Conservation (phyloP, 1,140 invertebrate species). For the Diuraphis noxia region DNA sequence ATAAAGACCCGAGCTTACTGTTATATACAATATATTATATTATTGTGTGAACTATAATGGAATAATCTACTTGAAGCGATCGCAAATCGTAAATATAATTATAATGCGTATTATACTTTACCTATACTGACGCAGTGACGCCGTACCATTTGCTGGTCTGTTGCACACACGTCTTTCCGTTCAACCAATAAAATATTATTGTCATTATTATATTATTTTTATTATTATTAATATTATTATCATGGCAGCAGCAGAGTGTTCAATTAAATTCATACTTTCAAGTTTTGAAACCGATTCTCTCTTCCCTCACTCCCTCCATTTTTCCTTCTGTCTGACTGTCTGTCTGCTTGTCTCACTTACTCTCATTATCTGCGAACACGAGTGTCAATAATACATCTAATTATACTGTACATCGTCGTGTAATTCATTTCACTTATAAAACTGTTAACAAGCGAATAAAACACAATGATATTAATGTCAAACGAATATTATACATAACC, state of each 20-base stretch:
- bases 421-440: constrained; percentile 5
- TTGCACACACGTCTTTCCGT: background rate
- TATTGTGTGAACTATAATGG: too few species aligned
- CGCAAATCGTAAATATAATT: too few species aligned
- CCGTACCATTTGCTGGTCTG: too few species aligned
- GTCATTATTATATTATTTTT: background rate
- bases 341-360: too few species aligned
- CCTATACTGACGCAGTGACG: too few species aligned
- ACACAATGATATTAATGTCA: background rate
- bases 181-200: too few species aligned
- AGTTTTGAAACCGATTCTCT: background rate
- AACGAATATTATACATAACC: background rate
- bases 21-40: too few species aligned
- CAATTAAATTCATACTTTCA: background rate
- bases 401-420: background rate
- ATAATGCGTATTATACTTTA: too few species aligned
- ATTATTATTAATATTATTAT: background rate
- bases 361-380: background rate
- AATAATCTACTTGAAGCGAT: too few species aligned
- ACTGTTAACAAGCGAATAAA: background rate
- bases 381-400: background rate
- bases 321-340: background rate
- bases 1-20: too few species aligned
- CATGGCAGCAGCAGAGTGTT: background rate
- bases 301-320: too few species aligned